Evolutionary conservation across 2,797 vertebrate genomes (phyloP).

Genomic region (Brachymystax lenok): DNA sequence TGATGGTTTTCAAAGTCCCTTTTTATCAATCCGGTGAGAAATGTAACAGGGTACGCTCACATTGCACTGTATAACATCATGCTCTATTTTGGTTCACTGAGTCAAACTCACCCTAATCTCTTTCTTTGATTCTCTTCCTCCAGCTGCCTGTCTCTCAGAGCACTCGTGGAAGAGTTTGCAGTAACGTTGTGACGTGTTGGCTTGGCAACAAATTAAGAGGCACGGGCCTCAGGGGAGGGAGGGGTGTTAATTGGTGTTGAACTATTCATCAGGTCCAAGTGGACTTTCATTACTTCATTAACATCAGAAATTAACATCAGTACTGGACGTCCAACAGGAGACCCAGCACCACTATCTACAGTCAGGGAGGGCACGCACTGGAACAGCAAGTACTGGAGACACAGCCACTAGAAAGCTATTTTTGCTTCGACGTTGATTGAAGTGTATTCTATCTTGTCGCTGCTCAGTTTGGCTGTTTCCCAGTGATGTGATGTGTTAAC

Average conservation of each 20-base stretch:
- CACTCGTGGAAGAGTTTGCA: slow-evolving; percentile 50
- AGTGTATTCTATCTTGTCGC: slow-evolving; percentile 1
- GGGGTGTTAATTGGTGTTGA: slow-evolving; percentile 72
- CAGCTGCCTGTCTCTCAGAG: slow-evolving; percentile 25
- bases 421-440: slow-evolving; percentile 40
- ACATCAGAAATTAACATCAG: slow-evolving; percentile 64
- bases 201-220: slow-evolving; percentile 61
- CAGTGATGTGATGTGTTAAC: not conserved
- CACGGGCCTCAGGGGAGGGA: slow-evolving; percentile 45
- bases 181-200: slow-evolving; percentile 43
- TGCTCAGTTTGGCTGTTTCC: not conserved
- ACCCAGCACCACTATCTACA: not conserved
- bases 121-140: not conserved
- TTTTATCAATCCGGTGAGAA: too few relatives aligned
- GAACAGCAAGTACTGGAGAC: not conserved
- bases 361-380: slow-evolving; percentile 34
- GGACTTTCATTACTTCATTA: not conserved
- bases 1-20: too few relatives aligned
- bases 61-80: not conserved
- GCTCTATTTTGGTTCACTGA: not conserved
- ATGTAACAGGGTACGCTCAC: not conserved
- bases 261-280: slow-evolving; percentile 64
- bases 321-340: not conserved
- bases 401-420: slow-evolving; percentile 44
- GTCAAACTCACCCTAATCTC: not conserved